Conservation (phyloP, 2,797 vertebrate species). For the Macropus fuliginosus region DNA sequence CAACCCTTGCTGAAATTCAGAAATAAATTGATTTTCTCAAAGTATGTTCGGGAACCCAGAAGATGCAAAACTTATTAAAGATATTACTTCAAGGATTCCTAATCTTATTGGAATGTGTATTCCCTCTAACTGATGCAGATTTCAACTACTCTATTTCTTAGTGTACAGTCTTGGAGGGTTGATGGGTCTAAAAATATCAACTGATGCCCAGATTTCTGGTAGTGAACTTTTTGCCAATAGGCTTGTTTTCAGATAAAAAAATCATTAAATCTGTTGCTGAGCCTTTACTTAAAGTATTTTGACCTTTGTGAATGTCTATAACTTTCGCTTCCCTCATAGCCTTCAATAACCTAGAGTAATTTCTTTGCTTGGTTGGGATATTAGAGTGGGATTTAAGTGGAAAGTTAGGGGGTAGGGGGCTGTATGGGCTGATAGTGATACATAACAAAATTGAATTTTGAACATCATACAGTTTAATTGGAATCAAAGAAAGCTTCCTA, state of each 20-base stretch:
- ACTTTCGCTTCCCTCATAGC: neutral
- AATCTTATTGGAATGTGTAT: neutral
- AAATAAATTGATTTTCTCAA: neutral
- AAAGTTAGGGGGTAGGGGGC: no score
- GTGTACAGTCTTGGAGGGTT: neutral
- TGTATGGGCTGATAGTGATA: neutral
- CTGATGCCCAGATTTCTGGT: neutral
- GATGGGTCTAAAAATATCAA: neutral
- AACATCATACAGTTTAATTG: neutral
- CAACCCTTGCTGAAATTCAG: neutral
- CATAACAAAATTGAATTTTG: neutral
- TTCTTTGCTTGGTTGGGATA: neutral
- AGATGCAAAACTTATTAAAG: neutral
- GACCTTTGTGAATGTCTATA: neutral
- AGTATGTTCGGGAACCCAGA: neutral
- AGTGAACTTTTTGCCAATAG: neutral
- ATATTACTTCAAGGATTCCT: neutral
- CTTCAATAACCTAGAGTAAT: neutral
- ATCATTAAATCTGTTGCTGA: neutral
- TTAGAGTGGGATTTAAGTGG: neutral
- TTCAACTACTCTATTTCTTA: neutral
- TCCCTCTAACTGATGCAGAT: neutral
- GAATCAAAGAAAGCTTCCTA: neutral
- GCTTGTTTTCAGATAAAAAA: neutral
- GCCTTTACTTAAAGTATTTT: neutral